phyloP scores from a whole-genome alignment of 2,797 vertebrate genomes.

The Acipenser transmontanus region DNA sequence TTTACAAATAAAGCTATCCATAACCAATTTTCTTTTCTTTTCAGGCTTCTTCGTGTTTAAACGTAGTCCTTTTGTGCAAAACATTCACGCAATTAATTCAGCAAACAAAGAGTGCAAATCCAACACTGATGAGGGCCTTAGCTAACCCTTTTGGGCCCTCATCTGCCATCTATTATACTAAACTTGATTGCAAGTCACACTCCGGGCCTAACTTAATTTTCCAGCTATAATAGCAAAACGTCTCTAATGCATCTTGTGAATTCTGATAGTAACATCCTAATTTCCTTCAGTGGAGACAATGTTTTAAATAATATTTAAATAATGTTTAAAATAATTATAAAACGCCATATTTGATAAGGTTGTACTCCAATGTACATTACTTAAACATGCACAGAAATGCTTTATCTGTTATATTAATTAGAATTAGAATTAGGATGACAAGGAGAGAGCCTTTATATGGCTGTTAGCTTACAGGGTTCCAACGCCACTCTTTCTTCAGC shows the following conservation, averaged over 20 bases:
- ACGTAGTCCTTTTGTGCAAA: no score
- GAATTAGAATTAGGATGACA: conserved; percentile 35
- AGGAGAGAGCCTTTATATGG: conserved; percentile 13
- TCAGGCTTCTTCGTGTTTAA: no score
- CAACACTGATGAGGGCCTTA: background rate
- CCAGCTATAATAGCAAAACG: conserved; percentile 59
- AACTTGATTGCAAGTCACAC: conserved; percentile 63
- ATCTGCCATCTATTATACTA: conserved; percentile 48
- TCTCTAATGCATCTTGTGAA: conserved; percentile 53
- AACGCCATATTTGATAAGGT: conserved; percentile 56
- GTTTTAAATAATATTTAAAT: conserved; percentile 64
- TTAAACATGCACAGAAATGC: conserved; percentile 29
- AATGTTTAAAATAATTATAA: conserved; percentile 58
- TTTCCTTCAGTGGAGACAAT: conserved; percentile 62
- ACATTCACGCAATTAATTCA: no score
- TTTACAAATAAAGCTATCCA: no score
- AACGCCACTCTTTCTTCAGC: no score
- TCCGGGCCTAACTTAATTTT: conserved; percentile 65
- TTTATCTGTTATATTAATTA: conserved; percentile 35
- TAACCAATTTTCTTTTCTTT: no score
- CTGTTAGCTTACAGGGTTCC: no score
- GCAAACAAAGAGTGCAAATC: no score
- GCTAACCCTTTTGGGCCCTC: conserved; percentile 24
- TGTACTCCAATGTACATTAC: conserved; percentile 48
- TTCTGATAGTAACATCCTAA: conserved; percentile 62